Conservation (phyloP, 2,888 invertebrate genomes). For the Alloscopus bannaensis region DNA sequence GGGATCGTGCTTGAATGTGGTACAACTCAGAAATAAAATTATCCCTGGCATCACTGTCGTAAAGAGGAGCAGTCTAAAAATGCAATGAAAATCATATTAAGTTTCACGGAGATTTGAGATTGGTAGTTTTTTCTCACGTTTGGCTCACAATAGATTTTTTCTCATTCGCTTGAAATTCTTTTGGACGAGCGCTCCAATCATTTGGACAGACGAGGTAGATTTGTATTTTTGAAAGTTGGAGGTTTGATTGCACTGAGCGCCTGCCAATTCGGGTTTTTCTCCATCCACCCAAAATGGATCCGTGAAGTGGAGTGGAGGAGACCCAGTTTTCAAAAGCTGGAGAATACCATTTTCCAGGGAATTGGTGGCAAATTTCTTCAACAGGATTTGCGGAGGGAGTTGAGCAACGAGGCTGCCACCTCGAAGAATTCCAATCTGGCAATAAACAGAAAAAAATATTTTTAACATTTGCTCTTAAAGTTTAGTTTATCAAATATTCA, state of each 20-base stretch:
- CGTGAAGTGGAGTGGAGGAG: neutral
- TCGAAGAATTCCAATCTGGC: conserved; percentile 11
- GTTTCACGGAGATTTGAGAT: neutral
- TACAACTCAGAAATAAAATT: neutral
- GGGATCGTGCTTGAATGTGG: neutral
- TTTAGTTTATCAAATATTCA: neutral
- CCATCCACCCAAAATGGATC: neutral
- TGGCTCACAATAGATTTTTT: neutral
- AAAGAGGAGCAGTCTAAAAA: conserved; percentile 1
- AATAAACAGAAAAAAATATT: neutral
- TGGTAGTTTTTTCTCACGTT: neutral
- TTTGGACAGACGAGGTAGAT: neutral
- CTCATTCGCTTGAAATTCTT: neutral
- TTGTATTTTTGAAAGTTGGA: neutral
- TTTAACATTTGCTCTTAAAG: neutral
- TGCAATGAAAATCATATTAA: neutral
- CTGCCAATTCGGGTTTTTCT: neutral
- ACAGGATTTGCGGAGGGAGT: neutral
- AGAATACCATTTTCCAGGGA: conserved; percentile 5
- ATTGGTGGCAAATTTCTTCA: neutral
- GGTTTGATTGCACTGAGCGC: neutral
- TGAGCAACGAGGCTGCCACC: neutral
- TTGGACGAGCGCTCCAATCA: neutral
- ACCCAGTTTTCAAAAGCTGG: neutral
- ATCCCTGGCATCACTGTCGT: neutral